A percentile compares a stretch with the other conserved stretches of the same genome.
These are phyloP conservation scores for Whitmania pigra DNA, from an alignment of 1,140 invertebrate genomes.

Conservation along the genomic window DNA sequence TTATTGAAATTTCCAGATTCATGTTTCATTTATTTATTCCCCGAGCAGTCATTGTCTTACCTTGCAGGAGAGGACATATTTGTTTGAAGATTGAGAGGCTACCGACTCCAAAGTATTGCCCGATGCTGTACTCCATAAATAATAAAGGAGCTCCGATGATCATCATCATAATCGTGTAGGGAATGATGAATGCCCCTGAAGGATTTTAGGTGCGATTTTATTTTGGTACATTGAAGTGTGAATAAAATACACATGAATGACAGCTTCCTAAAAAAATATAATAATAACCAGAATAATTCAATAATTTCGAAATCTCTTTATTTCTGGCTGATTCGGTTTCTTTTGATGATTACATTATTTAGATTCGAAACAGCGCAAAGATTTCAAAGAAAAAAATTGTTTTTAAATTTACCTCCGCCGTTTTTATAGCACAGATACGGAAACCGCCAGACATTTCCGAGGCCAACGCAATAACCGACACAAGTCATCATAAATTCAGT, in stretches of 20 bases:
- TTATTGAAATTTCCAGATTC: too few species aligned
- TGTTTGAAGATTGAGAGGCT: constrained; percentile 49
- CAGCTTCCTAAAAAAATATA: neutral
- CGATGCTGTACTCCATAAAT: constrained; percentile 61
- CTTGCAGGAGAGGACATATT: constrained; percentile 65
- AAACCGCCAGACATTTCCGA: constrained; percentile 45
- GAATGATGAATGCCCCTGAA: constrained; percentile 57
- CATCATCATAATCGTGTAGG: constrained; percentile 52
- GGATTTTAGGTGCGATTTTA: neutral
- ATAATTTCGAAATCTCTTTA: neutral
- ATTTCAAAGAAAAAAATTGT: neutral
- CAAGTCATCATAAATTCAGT: constrained; percentile 40
- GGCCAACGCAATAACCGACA: constrained; percentile 38
- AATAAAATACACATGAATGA: neutral
- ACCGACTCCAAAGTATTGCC: constrained; percentile 62
- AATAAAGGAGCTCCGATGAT: constrained; percentile 58
- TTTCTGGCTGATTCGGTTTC: neutral
- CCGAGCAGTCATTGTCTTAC: constrained; percentile 36
- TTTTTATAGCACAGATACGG: constrained; percentile 44
- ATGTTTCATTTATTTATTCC: too few species aligned
- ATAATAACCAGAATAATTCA: neutral
- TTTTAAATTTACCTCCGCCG: constrained; percentile 35
- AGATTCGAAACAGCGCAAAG: neutral
- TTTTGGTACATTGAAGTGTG: neutral
- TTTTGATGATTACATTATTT: neutral